Evolutionary conservation across 2,888 invertebrate genomes (phyloP).

Genomic region (Augochlorella aurata): DNA sequence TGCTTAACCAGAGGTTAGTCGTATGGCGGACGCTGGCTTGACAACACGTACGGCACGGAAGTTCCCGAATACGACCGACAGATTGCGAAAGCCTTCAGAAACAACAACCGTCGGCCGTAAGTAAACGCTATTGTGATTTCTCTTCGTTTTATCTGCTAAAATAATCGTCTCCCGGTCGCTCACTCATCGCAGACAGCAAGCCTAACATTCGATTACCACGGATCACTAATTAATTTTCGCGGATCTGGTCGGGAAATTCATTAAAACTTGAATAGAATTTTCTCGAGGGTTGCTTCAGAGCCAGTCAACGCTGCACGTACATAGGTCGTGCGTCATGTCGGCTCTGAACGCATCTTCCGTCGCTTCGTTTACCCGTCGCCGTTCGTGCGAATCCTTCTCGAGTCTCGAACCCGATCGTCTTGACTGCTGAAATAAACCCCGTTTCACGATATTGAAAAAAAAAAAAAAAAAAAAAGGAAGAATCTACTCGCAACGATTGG

Average conservation of each 20-base stretch:
- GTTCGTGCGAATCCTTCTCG: constrained; percentile 10
- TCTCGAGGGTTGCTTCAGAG: constrained; percentile 66
- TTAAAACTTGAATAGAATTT: constrained; percentile 58
- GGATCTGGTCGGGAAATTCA: neutral
- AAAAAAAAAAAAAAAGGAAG: constrained; percentile 8
- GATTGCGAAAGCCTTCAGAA: constrained; percentile 82
- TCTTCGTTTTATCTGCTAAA: constrained; percentile 60
- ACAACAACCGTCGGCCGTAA: constrained; percentile 84
- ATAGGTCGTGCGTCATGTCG: constrained; percentile 75
- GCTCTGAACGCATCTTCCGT: constrained; percentile 72
- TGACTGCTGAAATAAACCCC: neutral
- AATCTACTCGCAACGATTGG: constrained; percentile 32
- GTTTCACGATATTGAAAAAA: constrained; percentile 7
- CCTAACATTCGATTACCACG: constrained; percentile 41
- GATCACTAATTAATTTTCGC: constrained; percentile 17
- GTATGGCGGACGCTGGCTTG: constrained; percentile 74
- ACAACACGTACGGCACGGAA: constrained; percentile 76
- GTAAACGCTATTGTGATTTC: constrained; percentile 80
- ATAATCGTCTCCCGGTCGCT: constrained; percentile 37
- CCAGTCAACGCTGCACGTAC: constrained; percentile 60
- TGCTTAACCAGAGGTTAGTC: constrained; percentile 65
- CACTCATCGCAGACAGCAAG: constrained; percentile 17
- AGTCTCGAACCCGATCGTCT: constrained; percentile 26
- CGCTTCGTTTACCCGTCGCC: constrained; percentile 47
- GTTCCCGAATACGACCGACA: constrained; percentile 79